Conservation (phyloP, 1,140 invertebrate genomes). For the Anadara kagoshimensis region DNA sequence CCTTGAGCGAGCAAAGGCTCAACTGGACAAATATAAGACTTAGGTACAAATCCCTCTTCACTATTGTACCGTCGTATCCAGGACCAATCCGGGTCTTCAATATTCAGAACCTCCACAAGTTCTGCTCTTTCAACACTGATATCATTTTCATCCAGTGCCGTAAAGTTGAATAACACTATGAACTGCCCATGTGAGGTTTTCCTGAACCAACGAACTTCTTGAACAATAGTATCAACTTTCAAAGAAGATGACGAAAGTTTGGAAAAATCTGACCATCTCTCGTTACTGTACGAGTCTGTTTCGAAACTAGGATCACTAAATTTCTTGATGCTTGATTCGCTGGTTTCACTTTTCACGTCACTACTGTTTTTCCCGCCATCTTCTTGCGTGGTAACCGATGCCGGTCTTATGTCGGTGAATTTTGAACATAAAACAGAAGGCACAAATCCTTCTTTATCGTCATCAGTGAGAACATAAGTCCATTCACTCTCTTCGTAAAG, state of each 20-base stretch:
- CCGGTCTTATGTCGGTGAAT: constrained; percentile 4
- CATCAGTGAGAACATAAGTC: constrained; percentile 95
- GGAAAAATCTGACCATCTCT: too few species aligned
- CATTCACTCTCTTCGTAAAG: constrained; percentile 96
- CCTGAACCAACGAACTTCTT: constrained; percentile 78
- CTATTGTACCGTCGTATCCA: constrained; percentile 94
- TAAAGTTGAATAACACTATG: constrained; percentile 94
- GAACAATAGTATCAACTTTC: too few species aligned
- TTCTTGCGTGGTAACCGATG: too few species aligned
- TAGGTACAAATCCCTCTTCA: constrained; percentile 96
- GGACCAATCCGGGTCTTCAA: constrained; percentile 96
- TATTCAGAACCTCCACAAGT: constrained; percentile 94
- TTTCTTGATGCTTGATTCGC: too few species aligned
- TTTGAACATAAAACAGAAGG: constrained; percentile 76
- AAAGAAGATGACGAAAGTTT: too few species aligned
- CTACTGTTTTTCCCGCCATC: too few species aligned
- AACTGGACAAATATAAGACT: constrained; percentile 88
- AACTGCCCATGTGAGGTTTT: constrained; percentile 93
- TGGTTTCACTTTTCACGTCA: too few species aligned
- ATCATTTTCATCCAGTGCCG: constrained; percentile 94
- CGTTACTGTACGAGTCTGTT: too few species aligned
- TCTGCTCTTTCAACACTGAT: constrained; percentile 94
- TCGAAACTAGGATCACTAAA: too few species aligned
- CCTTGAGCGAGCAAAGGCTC: constrained; percentile 44
- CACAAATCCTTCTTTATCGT: constrained; percentile 93